phyloP scores from a whole-genome alignment of 2,888 invertebrate genomes.

The Diloba caeruleocephala region DNA sequence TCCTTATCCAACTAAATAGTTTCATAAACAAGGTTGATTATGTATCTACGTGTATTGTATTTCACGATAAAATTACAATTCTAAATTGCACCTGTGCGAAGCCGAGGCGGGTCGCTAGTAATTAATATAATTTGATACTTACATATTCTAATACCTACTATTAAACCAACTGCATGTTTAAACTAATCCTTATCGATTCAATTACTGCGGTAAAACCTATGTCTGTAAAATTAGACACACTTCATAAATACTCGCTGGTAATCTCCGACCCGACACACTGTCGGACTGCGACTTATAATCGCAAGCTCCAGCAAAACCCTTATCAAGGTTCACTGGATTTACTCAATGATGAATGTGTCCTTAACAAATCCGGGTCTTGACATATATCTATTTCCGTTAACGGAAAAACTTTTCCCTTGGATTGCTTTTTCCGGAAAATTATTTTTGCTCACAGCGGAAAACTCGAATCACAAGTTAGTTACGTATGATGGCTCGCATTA shows the following conservation, averaged over 20 bases:
- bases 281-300: constrained; percentile 30
- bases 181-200: too few relatives aligned
- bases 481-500: constrained; percentile 20
- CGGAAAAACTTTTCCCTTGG: constrained; percentile 47
- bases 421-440: constrained; percentile 46
- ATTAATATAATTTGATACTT: too few relatives aligned
- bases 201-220: neutral
- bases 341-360: constrained; percentile 51
- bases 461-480: constrained; percentile 25
- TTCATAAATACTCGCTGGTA: constrained; percentile 14
- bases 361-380: constrained; percentile 28
- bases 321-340: constrained; percentile 40
- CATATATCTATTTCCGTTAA: constrained; percentile 47
- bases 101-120: too few relatives aligned
- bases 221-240: neutral
- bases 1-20: too few relatives aligned
- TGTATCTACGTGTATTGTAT: too few relatives aligned
- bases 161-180: too few relatives aligned
- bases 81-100: too few relatives aligned
- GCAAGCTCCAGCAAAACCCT: constrained; percentile 22
- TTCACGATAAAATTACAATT: too few relatives aligned
- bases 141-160: too few relatives aligned
- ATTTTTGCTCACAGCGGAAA: constrained; percentile 35
- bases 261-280: constrained; percentile 15
- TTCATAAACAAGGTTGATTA: too few relatives aligned